A percentile compares a stretch with the other conserved stretches of the same genome.
These are phyloP conservation scores for Strigamia crassipes DNA, from an alignment of 2,888 invertebrate genomes.

Conservation along the genomic window DNA sequence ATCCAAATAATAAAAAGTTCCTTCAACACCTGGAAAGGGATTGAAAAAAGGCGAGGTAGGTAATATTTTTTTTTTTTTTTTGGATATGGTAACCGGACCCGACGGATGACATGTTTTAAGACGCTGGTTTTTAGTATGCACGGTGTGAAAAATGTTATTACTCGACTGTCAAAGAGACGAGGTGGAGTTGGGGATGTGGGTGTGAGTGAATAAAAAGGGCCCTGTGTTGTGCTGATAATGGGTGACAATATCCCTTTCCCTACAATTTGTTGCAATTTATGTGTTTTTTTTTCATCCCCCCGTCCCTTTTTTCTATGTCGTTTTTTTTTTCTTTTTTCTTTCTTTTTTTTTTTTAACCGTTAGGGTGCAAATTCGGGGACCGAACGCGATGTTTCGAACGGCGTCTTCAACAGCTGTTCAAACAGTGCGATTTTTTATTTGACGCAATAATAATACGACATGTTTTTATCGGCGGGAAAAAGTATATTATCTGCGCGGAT, in stretches of 20 bases:
- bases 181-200: constrained; percentile 34
- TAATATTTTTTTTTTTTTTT: not conserved
- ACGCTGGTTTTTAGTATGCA: constrained; percentile 19
- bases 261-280: constrained; percentile 46
- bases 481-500: constrained; percentile 23
- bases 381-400: not conserved
- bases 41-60: too few species aligned
- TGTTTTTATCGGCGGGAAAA: constrained; percentile 23
- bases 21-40: too few species aligned
- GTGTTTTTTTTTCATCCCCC: constrained; percentile 39
- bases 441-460: not conserved
- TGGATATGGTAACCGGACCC: not conserved
- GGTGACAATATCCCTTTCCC: constrained; percentile 46
- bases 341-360: not conserved
- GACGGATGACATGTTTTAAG: not conserved
- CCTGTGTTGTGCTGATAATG: constrained; percentile 47
- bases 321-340: not conserved
- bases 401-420: constrained; percentile 15
- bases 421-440: constrained; percentile 4
- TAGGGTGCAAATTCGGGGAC: constrained; percentile 45
- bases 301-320: not conserved
- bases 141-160: constrained; percentile 47
- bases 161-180: constrained; percentile 34
- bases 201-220: constrained; percentile 44
- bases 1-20: too few species aligned